Evolutionary conservation across 2,113 vertebrate species (phyloP), one percentile per base, ranked within the genome.

Genomic region (Callocephalon fimbriatum): DNA sequence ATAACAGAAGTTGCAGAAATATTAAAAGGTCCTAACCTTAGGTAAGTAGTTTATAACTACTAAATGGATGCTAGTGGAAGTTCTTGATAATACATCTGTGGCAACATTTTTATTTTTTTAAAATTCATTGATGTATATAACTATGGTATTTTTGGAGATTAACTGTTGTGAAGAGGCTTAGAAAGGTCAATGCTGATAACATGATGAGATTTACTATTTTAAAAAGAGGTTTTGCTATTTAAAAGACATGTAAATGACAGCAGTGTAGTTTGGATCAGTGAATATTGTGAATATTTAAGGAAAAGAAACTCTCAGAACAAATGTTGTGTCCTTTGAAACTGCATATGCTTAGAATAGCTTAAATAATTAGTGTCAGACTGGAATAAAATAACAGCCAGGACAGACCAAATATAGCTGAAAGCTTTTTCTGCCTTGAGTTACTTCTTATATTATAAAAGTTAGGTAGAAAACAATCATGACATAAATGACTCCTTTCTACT

Each of bases 1-100:
- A 73, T 83, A 62, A 50, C 4, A 95, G 74, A 83, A 80, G 58
- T 32, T 85, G 27, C 68, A 90, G 81, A 74, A 90, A 83, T 7
- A 42, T 53, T 59, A 35, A 81, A 56, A 82, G 21, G 12, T 44
- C 44, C 22, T 84, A 71, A 70, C 29, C 63, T 20, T 86, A 84
- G 77, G 91, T 97, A 86, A 95, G 94, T 81, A 70, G 17, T 44
- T 93, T 90, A 16, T 72, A 54, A 89, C 37, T 78, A 54, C 56
- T 45, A 37, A 44, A 51, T 83, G 47, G 7, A 32, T 80, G 23
- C 18, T 73, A 67, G 15, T 22, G 21, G 73, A 88, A 84, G 9
- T 68, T 85, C 47, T 80, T 91, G 44, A 38, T 35, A 51, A 45
- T 51, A 26, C 10, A 31, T 70, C 23, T 23, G 14, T 15, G 21